Evolutionary conservation across 2,797 vertebrate species (phyloP).

Genomic region (Enteromius unitaeniatus): DNA sequence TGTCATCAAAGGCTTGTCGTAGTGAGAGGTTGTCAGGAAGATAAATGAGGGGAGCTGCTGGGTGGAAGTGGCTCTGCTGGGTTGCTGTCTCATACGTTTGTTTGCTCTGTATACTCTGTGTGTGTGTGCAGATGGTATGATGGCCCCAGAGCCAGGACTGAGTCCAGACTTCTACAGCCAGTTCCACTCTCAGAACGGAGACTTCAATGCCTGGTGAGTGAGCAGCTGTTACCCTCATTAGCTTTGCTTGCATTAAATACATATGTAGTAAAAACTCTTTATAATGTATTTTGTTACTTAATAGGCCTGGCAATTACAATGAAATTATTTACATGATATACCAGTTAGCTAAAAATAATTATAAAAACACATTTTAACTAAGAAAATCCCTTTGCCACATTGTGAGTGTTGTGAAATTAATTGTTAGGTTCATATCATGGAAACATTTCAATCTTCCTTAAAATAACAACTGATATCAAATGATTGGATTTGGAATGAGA

Average conservation of each 20-base stretch:
- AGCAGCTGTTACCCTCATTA: constrained; percentile 43
- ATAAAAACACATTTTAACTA: too few species aligned
- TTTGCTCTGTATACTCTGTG: constrained; percentile 36
- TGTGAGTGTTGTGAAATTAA: too few species aligned
- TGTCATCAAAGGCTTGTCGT: constrained; percentile 41
- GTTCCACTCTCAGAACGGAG: constrained; percentile 90
- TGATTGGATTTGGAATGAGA: background rate
- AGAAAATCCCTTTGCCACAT: too few species aligned
- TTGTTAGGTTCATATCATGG: too few species aligned
- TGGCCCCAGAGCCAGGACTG: constrained; percentile 84
- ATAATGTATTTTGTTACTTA: background rate
- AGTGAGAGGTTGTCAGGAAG: constrained; percentile 51
- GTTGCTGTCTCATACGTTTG: constrained; percentile 37
- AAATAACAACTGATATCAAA: too few species aligned
- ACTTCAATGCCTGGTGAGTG: constrained; percentile 76
- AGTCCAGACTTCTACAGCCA: constrained; percentile 91
- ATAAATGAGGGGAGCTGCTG: constrained; percentile 49
- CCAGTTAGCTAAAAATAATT: too few species aligned
- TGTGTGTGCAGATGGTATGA: constrained; percentile 84
- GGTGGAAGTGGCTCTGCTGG: constrained; percentile 48
- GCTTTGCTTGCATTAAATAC: background rate
- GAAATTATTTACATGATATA: too few species aligned
- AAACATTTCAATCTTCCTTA: too few species aligned
- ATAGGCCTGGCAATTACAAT: background rate
- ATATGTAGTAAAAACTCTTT: background rate